Conservation (phyloP, 2,888 invertebrate genomes). For the Caradrina clavipalpis region DNA sequence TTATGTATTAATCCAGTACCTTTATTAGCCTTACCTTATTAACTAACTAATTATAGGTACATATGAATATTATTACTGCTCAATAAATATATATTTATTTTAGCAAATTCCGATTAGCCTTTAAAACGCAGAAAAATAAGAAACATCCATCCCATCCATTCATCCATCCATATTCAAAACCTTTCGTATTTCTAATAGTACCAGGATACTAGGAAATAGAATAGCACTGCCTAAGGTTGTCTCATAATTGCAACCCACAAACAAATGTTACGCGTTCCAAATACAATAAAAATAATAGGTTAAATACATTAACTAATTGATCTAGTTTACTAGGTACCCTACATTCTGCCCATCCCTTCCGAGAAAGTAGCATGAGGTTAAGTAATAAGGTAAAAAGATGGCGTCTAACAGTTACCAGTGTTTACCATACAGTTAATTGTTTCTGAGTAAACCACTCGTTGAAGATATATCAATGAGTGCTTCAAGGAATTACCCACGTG, state of each 20-base stretch:
- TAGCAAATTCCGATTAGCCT: too few species aligned
- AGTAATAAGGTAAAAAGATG: slow-evolving; percentile 41
- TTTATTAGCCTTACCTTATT: too few species aligned
- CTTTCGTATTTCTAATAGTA: too few species aligned
- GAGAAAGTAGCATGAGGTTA: slow-evolving; percentile 37
- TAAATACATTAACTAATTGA: slow-evolving; percentile 31
- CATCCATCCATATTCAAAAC: too few species aligned
- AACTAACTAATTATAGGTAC: too few species aligned
- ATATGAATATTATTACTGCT: too few species aligned
- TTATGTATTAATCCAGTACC: too few species aligned
- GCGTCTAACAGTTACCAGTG: slow-evolving; percentile 12
- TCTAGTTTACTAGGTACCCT: slow-evolving; percentile 25
- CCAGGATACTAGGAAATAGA: too few species aligned
- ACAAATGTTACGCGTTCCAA: not conserved
- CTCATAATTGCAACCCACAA: slow-evolving; percentile 10
- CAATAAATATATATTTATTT: too few species aligned
- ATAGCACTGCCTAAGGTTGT: not conserved
- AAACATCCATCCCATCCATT: too few species aligned
- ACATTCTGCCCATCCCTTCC: slow-evolving; percentile 37
- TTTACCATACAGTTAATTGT: slow-evolving; percentile 50
- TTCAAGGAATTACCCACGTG: slow-evolving; percentile 57
- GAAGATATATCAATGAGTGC: slow-evolving; percentile 34
- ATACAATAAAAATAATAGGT: slow-evolving; percentile 1
- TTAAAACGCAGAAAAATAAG: too few species aligned
- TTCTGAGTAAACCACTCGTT: slow-evolving; percentile 45